These are phyloP conservation scores for Eugnorisma glareosa DNA, from an alignment of 2,888 invertebrate genomes.

Conservation along the genomic window DNA sequence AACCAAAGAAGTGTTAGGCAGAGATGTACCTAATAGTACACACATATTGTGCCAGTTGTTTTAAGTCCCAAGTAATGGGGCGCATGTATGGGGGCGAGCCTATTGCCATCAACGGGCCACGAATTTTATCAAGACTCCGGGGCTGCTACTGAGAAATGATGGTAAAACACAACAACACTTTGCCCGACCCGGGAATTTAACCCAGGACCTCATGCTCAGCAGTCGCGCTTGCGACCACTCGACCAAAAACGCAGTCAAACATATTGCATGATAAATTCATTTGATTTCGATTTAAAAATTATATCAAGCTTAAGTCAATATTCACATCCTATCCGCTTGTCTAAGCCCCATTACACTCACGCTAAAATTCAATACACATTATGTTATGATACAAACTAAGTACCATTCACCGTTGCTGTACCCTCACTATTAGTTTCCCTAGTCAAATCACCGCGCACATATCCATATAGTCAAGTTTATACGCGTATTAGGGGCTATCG, in stretches of 20 bases:
- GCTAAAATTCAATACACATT: not conserved
- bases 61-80: no score
- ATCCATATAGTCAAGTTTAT: constrained; percentile 18
- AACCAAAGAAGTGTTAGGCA: not conserved
- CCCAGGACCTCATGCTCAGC: no score
- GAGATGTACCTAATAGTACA: not conserved
- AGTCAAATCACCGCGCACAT: constrained; percentile 10
- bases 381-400: not conserved
- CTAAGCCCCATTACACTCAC: not conserved
- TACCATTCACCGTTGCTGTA: not conserved
- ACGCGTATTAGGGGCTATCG: constrained; percentile 50
- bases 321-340: no score
- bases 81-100: no score
- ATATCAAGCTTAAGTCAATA: not conserved
- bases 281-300: not conserved
- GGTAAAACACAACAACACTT: no score
- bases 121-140: no score
- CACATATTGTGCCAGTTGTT: not conserved
- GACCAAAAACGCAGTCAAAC: not conserved
- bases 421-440: constrained; percentile 17
- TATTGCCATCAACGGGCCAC: no score
- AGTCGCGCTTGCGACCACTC: no score
- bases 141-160: no score
- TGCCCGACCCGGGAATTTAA: no score
- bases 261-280: not conserved